Evolutionary conservation across 2,888 invertebrate species (phyloP).

Genomic region (Linyphia triangularis): DNA sequence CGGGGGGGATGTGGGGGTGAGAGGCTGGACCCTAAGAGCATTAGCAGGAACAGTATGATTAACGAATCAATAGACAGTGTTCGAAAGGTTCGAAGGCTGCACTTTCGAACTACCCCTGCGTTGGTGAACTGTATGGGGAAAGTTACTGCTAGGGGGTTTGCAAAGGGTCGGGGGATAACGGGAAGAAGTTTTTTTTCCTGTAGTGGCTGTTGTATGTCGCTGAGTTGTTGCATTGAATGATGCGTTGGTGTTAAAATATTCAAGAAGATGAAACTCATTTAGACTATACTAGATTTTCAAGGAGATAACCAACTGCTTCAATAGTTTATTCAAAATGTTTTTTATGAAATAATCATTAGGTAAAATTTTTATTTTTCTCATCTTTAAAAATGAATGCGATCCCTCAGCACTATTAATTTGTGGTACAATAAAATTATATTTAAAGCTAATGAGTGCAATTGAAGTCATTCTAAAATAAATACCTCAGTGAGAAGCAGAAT

Average conservation of each 20-base stretch:
- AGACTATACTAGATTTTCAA: too few species aligned
- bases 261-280: too few species aligned
- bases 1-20: slow-evolving; percentile 17
- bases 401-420: too few species aligned
- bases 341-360: too few species aligned
- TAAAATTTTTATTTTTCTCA: too few species aligned
- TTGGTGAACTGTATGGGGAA: slow-evolving; percentile 38
- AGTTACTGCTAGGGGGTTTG: slow-evolving; percentile 48
- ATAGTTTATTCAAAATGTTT: too few species aligned
- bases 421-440: too few species aligned
- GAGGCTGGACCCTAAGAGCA: slow-evolving; percentile 65
- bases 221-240: not conserved
- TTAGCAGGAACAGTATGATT: slow-evolving; percentile 75
- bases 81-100: slow-evolving; percentile 53
- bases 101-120: slow-evolving; percentile 21
- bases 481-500: too few species aligned
- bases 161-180: slow-evolving; percentile 26
- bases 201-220: not conserved
- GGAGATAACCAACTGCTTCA: too few species aligned
- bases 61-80: slow-evolving; percentile 73
- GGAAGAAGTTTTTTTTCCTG: slow-evolving; percentile 12
- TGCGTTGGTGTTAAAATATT: not conserved
- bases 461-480: too few species aligned
- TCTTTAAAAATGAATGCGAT: too few species aligned
- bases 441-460: too few species aligned